Evolutionary conservation across 2,113 vertebrate genomes (phyloP).

Genomic region (Coptodon rendalli): DNA sequence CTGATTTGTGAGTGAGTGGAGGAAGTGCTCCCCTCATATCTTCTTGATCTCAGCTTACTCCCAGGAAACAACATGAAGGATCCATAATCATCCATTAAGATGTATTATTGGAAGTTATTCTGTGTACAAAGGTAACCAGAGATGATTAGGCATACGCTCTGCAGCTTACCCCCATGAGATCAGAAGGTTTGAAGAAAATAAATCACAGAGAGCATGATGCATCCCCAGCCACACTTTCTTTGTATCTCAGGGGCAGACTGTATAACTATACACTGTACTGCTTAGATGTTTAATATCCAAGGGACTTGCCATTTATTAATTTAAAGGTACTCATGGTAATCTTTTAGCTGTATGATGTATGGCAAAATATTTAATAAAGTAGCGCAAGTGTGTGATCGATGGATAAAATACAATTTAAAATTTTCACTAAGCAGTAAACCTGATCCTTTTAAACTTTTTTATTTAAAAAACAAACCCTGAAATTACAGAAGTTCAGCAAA

Average conservation of each 20-base stretch:
- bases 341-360: background rate
- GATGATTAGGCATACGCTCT: background rate
- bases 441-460: background rate
- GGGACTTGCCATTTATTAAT: background rate
- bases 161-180: background rate
- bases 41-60: background rate
- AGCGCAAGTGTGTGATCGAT: background rate
- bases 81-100: slow-evolving; percentile 36
- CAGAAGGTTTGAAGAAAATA: background rate
- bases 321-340: background rate
- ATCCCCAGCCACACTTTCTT: background rate
- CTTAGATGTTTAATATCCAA: background rate
- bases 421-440: background rate
- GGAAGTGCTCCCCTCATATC: background rate
- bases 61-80: slow-evolving; percentile 17
- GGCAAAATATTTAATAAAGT: background rate
- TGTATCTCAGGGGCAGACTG: background rate
- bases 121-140: background rate
- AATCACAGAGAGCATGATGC: background rate
- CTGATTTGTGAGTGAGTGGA: background rate
- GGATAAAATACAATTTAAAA: background rate
- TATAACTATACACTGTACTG: background rate
- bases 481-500: background rate
- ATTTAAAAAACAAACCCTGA: background rate
- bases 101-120: background rate